These are phyloP conservation scores for Ptychodera flava DNA, from an alignment of 35 echinoderm and acorn worm species.

Conservation along the genomic window DNA sequence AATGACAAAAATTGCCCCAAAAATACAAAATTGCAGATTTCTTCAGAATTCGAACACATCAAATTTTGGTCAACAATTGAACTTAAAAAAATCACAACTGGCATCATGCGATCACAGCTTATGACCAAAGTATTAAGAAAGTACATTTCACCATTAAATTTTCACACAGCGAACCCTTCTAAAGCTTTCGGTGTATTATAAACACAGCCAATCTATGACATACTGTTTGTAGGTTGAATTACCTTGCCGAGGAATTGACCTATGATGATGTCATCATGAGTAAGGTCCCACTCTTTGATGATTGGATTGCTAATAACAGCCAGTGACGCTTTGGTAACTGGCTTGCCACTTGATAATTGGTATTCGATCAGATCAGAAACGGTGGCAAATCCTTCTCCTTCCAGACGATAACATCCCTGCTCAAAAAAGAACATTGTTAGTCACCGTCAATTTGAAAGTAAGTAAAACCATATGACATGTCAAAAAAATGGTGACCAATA, in stretches of 20 bases:
- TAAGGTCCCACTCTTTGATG: slow-evolving; percentile 65
- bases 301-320: slow-evolving; percentile 57
- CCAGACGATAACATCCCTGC: slow-evolving; percentile 63
- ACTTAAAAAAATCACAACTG: no score
- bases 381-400: slow-evolving; percentile 59
- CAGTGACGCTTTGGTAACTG: slow-evolving; percentile 74
- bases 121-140: no score
- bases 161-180: no score
- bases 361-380: slow-evolving; percentile 53
- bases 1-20: no score
- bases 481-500: no score
- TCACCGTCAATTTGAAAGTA: not conserved
- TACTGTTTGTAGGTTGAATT: not conserved
- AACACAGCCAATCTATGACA: no score
- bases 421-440: not conserved
- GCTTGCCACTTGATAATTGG: slow-evolving; percentile 42
- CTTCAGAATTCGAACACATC: no score
- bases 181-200: no score
- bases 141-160: no score
- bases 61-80: no score
- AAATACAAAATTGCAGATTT: no score
- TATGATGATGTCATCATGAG: slow-evolving; percentile 85
- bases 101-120: no score
- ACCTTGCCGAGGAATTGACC: slow-evolving; percentile 60
- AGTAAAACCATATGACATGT: not conserved